phyloP scores from a whole-genome alignment of 1,140 invertebrate species.

The Drosophila elegans region DNA sequence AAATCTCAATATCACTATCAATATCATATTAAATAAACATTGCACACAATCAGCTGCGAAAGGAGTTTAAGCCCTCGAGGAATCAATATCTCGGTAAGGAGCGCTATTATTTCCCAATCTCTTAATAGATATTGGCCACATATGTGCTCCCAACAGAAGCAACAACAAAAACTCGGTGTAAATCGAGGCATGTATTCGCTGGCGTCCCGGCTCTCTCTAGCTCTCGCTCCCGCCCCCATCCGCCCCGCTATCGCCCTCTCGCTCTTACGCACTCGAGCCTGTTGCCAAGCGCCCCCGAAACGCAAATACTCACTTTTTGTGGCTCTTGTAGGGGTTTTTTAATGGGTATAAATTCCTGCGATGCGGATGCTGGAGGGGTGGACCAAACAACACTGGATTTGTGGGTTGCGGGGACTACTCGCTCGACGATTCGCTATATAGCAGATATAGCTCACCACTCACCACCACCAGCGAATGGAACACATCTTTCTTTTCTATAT shows the following conservation, averaged over 20 bases:
- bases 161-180: constrained; percentile 1
- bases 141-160: constrained; percentile 15
- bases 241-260: not conserved
- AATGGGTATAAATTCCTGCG: constrained; percentile 22
- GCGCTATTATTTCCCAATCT: constrained; percentile 23
- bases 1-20: no score
- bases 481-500: constrained; percentile 75
- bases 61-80: not conserved
- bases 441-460: constrained; percentile 56
- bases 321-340: constrained; percentile 35
- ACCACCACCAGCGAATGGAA: constrained; percentile 56
- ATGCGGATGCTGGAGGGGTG: not conserved
- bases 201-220: constrained; percentile 46
- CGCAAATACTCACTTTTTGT: constrained; percentile 69
- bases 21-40: no score
- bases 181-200: constrained; percentile 42
- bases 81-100: constrained; percentile 21
- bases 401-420: constrained; percentile 23
- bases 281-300: constrained; percentile 71
- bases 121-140: constrained; percentile 36
- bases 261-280: constrained; percentile 55
- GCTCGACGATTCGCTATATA: constrained; percentile 37
- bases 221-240: constrained; percentile 8
- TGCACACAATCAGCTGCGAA: not conserved
- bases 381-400: constrained; percentile 4